Evolutionary conservation across 2,888 invertebrate species (phyloP), one percentile per base, ranked within the genome.

Genomic region (Microplitis deprimator): DNA sequence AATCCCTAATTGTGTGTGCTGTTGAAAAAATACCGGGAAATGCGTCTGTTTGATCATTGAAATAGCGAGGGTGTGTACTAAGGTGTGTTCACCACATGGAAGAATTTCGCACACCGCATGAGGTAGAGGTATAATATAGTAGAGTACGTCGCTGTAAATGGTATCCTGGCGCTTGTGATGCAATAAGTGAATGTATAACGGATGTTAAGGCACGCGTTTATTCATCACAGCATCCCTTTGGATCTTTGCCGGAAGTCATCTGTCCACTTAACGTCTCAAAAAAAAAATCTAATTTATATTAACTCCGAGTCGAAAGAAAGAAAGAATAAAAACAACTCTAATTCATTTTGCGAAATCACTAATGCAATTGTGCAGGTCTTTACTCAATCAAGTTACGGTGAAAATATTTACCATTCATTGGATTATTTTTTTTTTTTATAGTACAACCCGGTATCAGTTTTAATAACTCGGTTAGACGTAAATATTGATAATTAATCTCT

Each of bases 121-220:
- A 84, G 85, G 84, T 85, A 82, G 83, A 80, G 75, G 10, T 13
- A 50, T 50, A 50, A 50, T 50, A 50, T 50, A 50, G 50, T 50
- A 81, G 84, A 79, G 83, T 81, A 83, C 82, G 79, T 76, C 82
- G 79, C 75, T 80, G 76, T 65, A 59, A 16, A 40, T 61, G 41
- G 70, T 65, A 64, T 77, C 38, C 50, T 76, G 75, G 64, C 74
- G 75, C 67, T 79, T 73, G 69, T 68, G 72, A 79, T 79, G 77
- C 79, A 80, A 78, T 78, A 78, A 88, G 89, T 88, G 89, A 89
- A 89, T 86, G 89, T 88, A 88, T 86, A 87, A 87, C 89, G 89
- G 89, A 89, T 89, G 89, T 89, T 88, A 88, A 88, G 85, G 86
- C 86, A 84, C 85, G 74, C 75, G 79, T 79, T 75, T 40, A 73